Evolutionary conservation across 2,888 invertebrate species (phyloP), one percentile per base, ranked within the genome.

Genomic region (Drosophila diplacantha): DNA sequence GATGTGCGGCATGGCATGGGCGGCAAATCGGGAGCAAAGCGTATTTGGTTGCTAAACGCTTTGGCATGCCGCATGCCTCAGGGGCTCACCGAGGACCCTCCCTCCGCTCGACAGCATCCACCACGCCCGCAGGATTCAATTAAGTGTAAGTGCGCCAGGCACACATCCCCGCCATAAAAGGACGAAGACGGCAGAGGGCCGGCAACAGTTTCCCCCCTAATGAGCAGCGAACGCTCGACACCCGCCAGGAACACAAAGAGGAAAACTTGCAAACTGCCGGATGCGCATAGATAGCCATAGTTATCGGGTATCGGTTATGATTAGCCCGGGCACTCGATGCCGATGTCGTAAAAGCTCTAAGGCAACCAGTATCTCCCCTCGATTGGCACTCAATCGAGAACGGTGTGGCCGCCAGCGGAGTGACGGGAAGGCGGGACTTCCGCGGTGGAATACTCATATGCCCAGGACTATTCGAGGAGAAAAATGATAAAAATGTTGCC

Each of bases 61-160:
- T 81, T 69, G 78, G 78, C 72, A 72, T 74, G 81, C 77, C 77
- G 53, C 77, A 79, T 79, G 72, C 80, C 71, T 41, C 50, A 35
- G 51, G 69, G 64, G 73, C 71, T 60, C 63, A 76, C 58, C 58
- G 18, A 44, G 31, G 26, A 61, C 46, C 43, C 31, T 2, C n/a
- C 31, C 18, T 9, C 16, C 54, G 32, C 22, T 32, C 22, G 16
- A 24, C 29, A 61, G 52, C 41, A 51, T n/a, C 60, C 64, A 64
- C 63, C 67, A 79, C 61, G 77, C 80, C 80, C 80, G 82, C 84
- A 80, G 80, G 76, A 80, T 80, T 80, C 80, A 80, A 80, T 80
- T 80, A 80, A 79, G 80, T 80, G 80, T 80, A 80, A 80, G 78
- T 73, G 69, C 78, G 73, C 64, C 47, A 43, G 16, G 46, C 64